phyloP scores from a whole-genome alignment of 2,113 vertebrate species.

The Crocuta crocuta region DNA sequence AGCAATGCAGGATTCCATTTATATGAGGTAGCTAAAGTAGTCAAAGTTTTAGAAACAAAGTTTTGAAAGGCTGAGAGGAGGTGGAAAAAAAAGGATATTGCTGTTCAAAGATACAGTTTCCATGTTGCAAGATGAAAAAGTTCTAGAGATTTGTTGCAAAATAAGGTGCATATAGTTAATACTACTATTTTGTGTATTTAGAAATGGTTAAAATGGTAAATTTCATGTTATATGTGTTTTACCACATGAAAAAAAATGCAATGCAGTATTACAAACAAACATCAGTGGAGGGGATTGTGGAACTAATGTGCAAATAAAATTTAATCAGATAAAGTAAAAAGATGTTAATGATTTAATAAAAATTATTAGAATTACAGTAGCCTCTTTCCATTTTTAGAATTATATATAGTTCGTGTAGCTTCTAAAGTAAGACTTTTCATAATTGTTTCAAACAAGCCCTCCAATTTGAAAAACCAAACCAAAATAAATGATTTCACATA shows the following conservation, averaged over 20 bases:
- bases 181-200: not conserved
- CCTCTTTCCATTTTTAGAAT: not conserved
- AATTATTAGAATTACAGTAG: not conserved
- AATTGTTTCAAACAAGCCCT: not conserved
- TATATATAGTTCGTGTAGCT: not conserved
- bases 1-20: not conserved
- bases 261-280: not conserved
- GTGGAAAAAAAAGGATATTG: not conserved
- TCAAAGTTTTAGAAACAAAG: not conserved
- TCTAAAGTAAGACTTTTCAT: not conserved
- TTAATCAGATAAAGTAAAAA: not conserved
- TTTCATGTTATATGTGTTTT: not conserved
- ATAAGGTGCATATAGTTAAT: not conserved
- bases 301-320: not conserved
- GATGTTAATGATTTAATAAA: not conserved
- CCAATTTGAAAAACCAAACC: not conserved
- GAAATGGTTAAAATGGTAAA: not conserved
- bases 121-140: not conserved
- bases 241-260: not conserved
- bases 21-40: not conserved
- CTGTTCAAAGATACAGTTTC: not conserved
- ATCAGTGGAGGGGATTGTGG: not conserved
- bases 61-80: not conserved
- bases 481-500: conserved; percentile 6
- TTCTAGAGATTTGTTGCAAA: not conserved